A percentile compares a stretch with the other conserved stretches of the same genome.
Evolutionary conservation across 2,113 vertebrate genomes (phyloP).

Genomic region (Nothocercus nigrocapillus): DNA sequence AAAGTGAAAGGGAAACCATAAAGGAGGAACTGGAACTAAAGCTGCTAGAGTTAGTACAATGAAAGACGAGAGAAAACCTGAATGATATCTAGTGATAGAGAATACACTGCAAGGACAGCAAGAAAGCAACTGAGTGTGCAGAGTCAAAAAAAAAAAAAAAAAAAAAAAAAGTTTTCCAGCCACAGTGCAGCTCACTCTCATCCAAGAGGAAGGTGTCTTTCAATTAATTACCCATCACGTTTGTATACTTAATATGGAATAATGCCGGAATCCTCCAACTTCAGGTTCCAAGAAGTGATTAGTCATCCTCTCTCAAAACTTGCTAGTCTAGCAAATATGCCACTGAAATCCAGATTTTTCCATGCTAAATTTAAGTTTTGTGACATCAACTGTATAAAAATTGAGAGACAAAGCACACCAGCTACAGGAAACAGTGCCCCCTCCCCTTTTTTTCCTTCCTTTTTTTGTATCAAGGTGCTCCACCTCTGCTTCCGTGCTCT

Average conservation of each 20-base stretch:
- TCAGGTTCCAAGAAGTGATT: background rate
- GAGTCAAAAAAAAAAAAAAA: no score
- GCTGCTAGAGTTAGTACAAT: background rate
- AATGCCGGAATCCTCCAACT: background rate
- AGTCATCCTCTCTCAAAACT: background rate
- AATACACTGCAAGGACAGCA: background rate
- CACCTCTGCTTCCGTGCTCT: background rate
- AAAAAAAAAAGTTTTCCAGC: background rate
- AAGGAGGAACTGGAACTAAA: background rate
- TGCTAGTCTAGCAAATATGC: background rate
- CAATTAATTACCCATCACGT: background rate
- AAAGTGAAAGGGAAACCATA: background rate
- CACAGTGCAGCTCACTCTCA: background rate
- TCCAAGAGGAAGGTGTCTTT: background rate
- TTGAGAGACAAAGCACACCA: background rate
- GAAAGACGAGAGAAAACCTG: background rate
- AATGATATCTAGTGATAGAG: background rate
- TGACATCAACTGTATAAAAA: background rate
- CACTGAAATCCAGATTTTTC: background rate
- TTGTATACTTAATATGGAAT: background rate
- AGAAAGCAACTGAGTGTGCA: background rate
- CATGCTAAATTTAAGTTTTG: background rate
- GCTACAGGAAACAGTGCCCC: background rate
- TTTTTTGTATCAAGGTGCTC: constrained; percentile 5
- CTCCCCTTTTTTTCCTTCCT: background rate